These are phyloP conservation scores for Pseudachorutes palmiensis DNA, from an alignment of 1,140 invertebrate species.

Conservation along the genomic window DNA sequence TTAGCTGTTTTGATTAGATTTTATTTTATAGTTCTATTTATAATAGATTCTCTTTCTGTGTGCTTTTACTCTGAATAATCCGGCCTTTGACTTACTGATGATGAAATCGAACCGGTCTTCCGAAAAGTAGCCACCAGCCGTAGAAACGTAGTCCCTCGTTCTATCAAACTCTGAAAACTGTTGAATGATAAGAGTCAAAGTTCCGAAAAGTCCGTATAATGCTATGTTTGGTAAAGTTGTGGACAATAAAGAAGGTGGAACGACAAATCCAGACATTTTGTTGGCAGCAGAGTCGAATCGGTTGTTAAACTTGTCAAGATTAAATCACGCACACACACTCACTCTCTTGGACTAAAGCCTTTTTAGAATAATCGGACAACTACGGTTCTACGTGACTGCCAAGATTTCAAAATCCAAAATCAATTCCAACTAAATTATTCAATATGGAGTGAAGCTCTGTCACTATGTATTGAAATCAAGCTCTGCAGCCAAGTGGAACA, in stretches of 20 bases:
- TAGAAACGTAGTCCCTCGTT: not conserved
- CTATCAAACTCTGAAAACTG: not conserved
- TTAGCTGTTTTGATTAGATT: not conserved
- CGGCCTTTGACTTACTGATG: not conserved
- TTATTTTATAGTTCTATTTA: too few species aligned
- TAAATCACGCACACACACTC: too few species aligned
- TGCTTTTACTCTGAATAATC: not conserved
- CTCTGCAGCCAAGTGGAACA: too few species aligned
- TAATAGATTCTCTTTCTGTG: too few species aligned
- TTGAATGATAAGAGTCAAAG: not conserved
- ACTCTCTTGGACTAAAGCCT: too few species aligned
- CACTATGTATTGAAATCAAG: too few species aligned
- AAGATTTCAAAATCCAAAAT: too few species aligned
- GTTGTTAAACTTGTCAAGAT: too few species aligned
- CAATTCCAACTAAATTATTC: too few species aligned
- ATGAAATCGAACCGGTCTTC: not conserved
- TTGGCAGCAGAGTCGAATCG: too few species aligned
- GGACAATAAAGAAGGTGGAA: not conserved
- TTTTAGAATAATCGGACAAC: too few species aligned
- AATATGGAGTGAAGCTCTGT: too few species aligned
- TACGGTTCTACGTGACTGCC: not conserved
- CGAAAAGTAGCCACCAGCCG: not conserved
- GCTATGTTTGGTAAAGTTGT: not conserved
- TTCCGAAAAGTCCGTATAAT: not conserved
- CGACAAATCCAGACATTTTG: not conserved